Conservation (phyloP, 2,797 vertebrate genomes). For the Ctenopoma multispine region DNA sequence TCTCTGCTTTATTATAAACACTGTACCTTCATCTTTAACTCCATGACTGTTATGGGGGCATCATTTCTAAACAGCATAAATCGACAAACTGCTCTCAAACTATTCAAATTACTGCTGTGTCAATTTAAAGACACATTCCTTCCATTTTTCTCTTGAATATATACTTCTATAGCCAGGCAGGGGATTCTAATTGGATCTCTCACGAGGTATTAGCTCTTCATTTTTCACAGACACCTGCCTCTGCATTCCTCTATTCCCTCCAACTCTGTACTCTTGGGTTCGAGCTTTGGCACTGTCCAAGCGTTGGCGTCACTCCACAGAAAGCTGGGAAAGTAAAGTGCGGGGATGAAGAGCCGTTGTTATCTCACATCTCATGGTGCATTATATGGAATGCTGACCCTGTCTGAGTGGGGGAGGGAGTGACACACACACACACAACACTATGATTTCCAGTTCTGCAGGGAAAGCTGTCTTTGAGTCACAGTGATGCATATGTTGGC, state of each 20-base stretch:
- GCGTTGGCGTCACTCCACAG: constrained; percentile 58
- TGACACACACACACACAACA: constrained; percentile 27
- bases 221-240: constrained; percentile 74
- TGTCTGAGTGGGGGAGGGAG: constrained; percentile 42
- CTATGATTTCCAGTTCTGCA: constrained; percentile 56
- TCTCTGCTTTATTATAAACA: not conserved
- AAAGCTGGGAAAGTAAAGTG: constrained; percentile 62
- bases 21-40: not conserved
- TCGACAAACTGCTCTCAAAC: constrained; percentile 29
- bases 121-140: constrained; percentile 39
- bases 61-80: not conserved
- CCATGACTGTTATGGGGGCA: not conserved
- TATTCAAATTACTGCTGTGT: constrained; percentile 38
- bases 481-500: constrained; percentile 66
- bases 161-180: constrained; percentile 49
- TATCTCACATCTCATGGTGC: constrained; percentile 63
- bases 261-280: constrained; percentile 60
- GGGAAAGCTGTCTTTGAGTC: constrained; percentile 73
- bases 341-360: constrained; percentile 53
- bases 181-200: constrained; percentile 61
- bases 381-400: constrained; percentile 55
- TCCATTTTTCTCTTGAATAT: constrained; percentile 43
- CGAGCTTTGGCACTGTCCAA: constrained; percentile 62
- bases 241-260: constrained; percentile 64
- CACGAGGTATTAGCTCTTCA: constrained; percentile 65